Evolutionary conservation across 2,888 invertebrate species (phyloP).

Genomic region (Lasioglossum morio): DNA sequence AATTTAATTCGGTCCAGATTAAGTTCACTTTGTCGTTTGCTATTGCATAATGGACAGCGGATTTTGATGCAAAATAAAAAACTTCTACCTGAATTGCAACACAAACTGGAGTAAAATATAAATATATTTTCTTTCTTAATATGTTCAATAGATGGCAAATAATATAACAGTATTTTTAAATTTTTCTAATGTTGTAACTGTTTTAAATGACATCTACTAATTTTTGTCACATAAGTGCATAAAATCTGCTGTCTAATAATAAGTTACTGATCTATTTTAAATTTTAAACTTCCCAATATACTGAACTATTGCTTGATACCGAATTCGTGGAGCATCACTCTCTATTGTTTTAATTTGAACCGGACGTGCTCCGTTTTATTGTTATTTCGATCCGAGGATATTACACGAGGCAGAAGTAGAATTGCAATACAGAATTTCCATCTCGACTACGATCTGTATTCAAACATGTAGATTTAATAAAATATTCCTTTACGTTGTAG

Average conservation of each 20-base stretch:
- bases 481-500: background rate
- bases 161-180: no score
- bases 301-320: background rate
- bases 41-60: background rate
- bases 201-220: no score
- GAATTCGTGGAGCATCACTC: background rate
- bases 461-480: slow-evolving; percentile 13
- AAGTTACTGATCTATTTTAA: background rate
- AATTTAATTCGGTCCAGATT: background rate
- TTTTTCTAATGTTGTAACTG: no score
- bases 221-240: no score
- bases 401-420: background rate
- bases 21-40: background rate
- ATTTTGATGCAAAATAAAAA: no score
- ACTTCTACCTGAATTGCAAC: no score
- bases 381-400: background rate
- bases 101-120: no score
- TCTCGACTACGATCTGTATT: background rate
- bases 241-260: no score
- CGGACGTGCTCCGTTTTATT: background rate
- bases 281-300: background rate
- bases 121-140: no score
- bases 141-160: no score
- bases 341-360: background rate
- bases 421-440: background rate